These are phyloP conservation scores for Leptopterna dolabrata DNA, from an alignment of 2,888 invertebrate genomes.

Conservation along the genomic window DNA sequence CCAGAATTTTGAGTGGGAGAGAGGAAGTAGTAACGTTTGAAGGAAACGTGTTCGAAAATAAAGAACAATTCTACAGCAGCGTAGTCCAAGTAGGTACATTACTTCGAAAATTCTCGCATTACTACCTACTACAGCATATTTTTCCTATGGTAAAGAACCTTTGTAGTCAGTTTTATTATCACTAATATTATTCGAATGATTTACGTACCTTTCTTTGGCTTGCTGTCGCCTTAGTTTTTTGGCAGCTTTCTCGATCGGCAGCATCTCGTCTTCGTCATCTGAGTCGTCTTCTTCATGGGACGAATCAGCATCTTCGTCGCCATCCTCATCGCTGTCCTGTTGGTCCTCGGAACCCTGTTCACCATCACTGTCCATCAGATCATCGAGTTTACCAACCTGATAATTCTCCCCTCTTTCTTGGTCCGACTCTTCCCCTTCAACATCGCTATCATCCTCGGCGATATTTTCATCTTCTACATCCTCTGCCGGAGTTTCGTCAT, in stretches of 20 bases:
- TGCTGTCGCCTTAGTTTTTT: slow-evolving; percentile 81
- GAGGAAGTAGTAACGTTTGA: too few relatives aligned
- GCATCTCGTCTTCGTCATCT: slow-evolving; percentile 68
- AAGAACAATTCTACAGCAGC: too few relatives aligned
- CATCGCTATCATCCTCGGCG: slow-evolving; percentile 65
- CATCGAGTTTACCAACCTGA: slow-evolving; percentile 66
- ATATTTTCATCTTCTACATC: slow-evolving; percentile 19
- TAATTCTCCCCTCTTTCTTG: slow-evolving; percentile 60
- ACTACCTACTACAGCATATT: too few relatives aligned
- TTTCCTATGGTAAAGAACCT: too few relatives aligned
- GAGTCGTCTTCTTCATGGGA: slow-evolving; percentile 65
- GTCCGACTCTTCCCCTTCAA: slow-evolving; percentile 68
- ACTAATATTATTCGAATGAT: too few relatives aligned
- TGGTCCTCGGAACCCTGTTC: slow-evolving; percentile 67
- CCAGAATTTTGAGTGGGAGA: too few relatives aligned
- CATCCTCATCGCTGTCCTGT: slow-evolving; percentile 56
- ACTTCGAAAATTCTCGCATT: too few relatives aligned
- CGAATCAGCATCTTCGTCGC: slow-evolving; percentile 25
- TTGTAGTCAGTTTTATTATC: too few relatives aligned
- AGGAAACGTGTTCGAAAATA: too few relatives aligned
- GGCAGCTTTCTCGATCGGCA: slow-evolving; percentile 89
- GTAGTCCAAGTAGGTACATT: too few relatives aligned
- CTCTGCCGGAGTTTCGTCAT: slow-evolving; percentile 47
- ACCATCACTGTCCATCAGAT: slow-evolving; percentile 68
- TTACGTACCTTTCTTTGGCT: slow-evolving; percentile 73